These are phyloP conservation scores for Nebria brevicollis DNA, from an alignment of 2,888 invertebrate species.

Conservation along the genomic window DNA sequence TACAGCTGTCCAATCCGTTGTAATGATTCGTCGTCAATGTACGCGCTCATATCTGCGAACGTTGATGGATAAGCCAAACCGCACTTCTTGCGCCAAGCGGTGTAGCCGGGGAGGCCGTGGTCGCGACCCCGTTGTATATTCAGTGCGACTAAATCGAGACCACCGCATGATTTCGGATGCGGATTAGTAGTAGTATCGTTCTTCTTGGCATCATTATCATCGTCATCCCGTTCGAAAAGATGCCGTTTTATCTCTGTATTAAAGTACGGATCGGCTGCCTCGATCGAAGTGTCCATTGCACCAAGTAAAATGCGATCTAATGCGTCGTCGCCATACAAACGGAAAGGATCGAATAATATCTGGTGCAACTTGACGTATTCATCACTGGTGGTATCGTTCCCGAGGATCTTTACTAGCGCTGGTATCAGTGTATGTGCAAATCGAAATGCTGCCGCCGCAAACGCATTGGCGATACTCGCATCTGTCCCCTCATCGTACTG, in stretches of 20 bases:
- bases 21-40: slow-evolving; percentile 74
- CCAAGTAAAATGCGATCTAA: slow-evolving; percentile 73
- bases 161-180: slow-evolving; percentile 71
- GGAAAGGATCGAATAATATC: slow-evolving; percentile 84
- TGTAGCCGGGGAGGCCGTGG: slow-evolving; percentile 85
- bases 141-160: slow-evolving; percentile 85
- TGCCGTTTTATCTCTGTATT: slow-evolving; percentile 73
- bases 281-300: slow-evolving; percentile 73
- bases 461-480: slow-evolving; percentile 83
- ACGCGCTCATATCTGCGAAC: slow-evolving; percentile 72
- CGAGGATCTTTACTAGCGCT: slow-evolving; percentile 75
- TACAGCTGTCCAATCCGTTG: slow-evolving; percentile 73
- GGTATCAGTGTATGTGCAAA: slow-evolving; percentile 90
- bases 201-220: slow-evolving; percentile 46
- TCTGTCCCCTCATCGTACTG: slow-evolving; percentile 75
- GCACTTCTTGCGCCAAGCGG: slow-evolving; percentile 80
- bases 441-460: slow-evolving; percentile 85
- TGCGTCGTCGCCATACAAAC: slow-evolving; percentile 71
- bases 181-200: slow-evolving; percentile 42
- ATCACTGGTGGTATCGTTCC: slow-evolving; percentile 63
- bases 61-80: slow-evolving; percentile 70
- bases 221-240: slow-evolving; percentile 69
- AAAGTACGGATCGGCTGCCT: slow-evolving; percentile 71
- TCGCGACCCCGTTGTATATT: slow-evolving; percentile 86
- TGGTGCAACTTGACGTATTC: slow-evolving; percentile 79